phyloP scores from a whole-genome alignment of 2,888 invertebrate genomes.

The Himalopsyche anomala region DNA sequence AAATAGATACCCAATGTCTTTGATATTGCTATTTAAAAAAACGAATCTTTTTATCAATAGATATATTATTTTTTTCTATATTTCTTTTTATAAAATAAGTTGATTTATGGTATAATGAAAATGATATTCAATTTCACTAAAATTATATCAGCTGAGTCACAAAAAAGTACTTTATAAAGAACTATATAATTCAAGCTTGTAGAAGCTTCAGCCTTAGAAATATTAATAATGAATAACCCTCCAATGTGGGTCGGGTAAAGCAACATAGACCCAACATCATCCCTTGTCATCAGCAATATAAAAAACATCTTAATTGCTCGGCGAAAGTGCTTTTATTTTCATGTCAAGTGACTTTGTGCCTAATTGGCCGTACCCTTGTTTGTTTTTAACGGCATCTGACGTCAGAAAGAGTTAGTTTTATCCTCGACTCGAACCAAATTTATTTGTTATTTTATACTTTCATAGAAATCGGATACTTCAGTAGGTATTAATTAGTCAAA shows the following conservation, averaged over 20 bases:
- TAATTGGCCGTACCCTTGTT: slow-evolving; percentile 24
- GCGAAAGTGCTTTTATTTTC: slow-evolving; percentile 26
- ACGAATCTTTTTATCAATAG: too few relatives aligned
- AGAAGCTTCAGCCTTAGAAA: not conserved
- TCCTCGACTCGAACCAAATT: slow-evolving; percentile 1
- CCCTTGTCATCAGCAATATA: not conserved
- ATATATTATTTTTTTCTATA: too few relatives aligned
- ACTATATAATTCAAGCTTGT: too few relatives aligned
- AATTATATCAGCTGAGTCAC: too few relatives aligned
- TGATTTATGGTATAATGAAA: too few relatives aligned
- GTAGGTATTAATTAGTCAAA: too few relatives aligned
- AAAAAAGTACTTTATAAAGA: too few relatives aligned
- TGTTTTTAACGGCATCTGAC: slow-evolving; percentile 16
- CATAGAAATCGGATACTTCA: too few relatives aligned
- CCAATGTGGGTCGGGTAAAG: not conserved
- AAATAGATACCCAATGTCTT: too few relatives aligned
- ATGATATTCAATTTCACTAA: too few relatives aligned
- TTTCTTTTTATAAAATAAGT: too few relatives aligned
- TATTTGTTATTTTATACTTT: not conserved
- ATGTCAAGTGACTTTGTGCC: slow-evolving; percentile 25
- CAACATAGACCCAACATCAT: not conserved
- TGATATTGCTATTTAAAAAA: too few relatives aligned
- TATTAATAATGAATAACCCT: not conserved
- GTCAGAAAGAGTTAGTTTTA: not conserved
- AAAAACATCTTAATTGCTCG: slow-evolving; percentile 13